These are phyloP conservation scores for Lysiphlebus fabarum DNA, from an alignment of 1,140 invertebrate genomes.

Conservation along the genomic window DNA sequence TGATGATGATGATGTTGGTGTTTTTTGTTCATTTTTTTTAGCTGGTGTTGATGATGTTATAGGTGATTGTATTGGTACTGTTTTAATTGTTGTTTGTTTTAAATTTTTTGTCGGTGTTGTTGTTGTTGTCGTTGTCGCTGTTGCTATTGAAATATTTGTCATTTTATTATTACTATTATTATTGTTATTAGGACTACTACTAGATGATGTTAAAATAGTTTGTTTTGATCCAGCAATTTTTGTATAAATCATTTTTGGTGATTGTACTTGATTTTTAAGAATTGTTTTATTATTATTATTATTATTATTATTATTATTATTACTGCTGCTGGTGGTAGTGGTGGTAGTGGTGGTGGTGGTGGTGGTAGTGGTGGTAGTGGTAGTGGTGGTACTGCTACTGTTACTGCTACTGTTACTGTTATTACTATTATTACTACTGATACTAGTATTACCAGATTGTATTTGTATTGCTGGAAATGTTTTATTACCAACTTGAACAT, in stretches of 20 bases:
- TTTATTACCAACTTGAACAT: slow-evolving; percentile 50
- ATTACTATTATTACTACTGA: no score
- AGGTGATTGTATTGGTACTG: slow-evolving; percentile 4
- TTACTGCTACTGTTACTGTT: no score
- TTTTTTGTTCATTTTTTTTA: slow-evolving; percentile 30
- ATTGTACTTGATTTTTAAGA: slow-evolving; percentile 21
- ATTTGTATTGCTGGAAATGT: slow-evolving; percentile 42
- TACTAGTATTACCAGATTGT: slow-evolving; percentile 22
- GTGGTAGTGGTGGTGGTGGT: no score
- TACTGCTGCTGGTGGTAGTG: no score
- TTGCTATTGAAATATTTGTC: slow-evolving; percentile 25
- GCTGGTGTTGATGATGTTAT: slow-evolving; percentile 15
- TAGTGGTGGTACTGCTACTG: no score
- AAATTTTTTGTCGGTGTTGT: slow-evolving; percentile 22
- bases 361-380: no score
- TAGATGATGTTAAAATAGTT: slow-evolving; percentile 39
- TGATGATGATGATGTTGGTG: slow-evolving; percentile 23
- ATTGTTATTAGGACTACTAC: slow-evolving; percentile 26
- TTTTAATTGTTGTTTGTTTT: slow-evolving; percentile 30
- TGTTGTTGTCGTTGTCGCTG: slow-evolving; percentile 17
- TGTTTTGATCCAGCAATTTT: slow-evolving; percentile 48
- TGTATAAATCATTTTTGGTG: slow-evolving; percentile 43
- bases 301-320: not conserved
- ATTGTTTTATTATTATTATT: slow-evolving; percentile 25
- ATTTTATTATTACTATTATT: slow-evolving; percentile 30